A percentile compares a stretch with the other conserved stretches of the same genome.
Conservation (phyloP, 2,113 vertebrate genomes). For the Dunckerocampus dactyliophorus region DNA sequence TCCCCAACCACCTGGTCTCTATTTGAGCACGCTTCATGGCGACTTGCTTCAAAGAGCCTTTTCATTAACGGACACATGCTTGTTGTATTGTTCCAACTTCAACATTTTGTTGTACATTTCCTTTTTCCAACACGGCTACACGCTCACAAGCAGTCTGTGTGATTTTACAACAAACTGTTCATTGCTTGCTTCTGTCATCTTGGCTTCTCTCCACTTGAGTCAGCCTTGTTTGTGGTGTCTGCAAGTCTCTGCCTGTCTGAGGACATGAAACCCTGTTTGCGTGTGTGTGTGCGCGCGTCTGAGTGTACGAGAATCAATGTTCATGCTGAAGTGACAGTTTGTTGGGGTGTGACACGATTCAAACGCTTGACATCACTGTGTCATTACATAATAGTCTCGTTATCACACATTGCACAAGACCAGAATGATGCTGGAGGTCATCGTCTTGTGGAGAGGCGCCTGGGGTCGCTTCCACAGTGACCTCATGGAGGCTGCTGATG, state of each 20-base stretch:
- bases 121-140: not conserved
- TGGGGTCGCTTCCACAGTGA: not conserved
- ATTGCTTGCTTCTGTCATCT: not conserved
- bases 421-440: not conserved
- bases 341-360: not conserved
- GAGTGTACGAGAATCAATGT: not conserved
- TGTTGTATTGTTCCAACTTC: not conserved
- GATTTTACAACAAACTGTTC: not conserved
- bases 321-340: not conserved
- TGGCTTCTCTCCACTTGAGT: not conserved
- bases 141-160: not conserved
- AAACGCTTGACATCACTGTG: not conserved
- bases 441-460: not conserved
- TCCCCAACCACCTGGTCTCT: conserved; percentile 35
- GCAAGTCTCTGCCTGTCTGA: conserved; percentile 16
- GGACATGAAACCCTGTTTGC: not conserved
- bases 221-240: not conserved
- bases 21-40: conserved; percentile 25
- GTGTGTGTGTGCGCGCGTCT: not conserved
- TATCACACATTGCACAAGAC: not conserved
- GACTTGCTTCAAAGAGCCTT: not conserved
- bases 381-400: not conserved
- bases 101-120: not conserved
- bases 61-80: not conserved
- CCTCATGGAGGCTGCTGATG: not conserved